Evolutionary conservation across 2,797 vertebrate genomes (phyloP).

Genomic region (Apogon hyalosoma): DNA sequence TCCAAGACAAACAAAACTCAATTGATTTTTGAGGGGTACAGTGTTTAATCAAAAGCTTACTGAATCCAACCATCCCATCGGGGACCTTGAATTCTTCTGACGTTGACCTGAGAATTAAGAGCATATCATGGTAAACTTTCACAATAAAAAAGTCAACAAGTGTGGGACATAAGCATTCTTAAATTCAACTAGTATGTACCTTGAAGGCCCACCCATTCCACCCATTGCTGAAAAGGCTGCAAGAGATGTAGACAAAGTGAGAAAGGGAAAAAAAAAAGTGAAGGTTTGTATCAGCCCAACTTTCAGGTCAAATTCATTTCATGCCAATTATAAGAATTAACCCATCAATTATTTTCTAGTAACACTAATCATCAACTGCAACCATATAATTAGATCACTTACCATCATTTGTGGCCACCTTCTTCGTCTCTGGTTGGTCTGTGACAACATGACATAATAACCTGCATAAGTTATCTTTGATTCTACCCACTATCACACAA

Average conservation of each 20-base stretch:
- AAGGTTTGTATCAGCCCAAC: not conserved
- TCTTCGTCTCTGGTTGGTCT: conserved; percentile 99
- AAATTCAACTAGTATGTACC: conserved; percentile 77
- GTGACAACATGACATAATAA: conserved; percentile 78
- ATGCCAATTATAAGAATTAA: not conserved
- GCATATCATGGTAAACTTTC: not conserved
- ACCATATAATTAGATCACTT: conserved; percentile 73
- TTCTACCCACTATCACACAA: conserved; percentile 11
- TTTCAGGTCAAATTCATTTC: not conserved
- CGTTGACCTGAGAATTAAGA: conserved; percentile 84
- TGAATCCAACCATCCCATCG: conserved; percentile 99
- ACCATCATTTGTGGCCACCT: conserved; percentile 98
- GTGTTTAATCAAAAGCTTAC: conserved; percentile 84
- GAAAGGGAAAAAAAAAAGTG: not conserved
- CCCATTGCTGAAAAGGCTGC: conserved; percentile 92
- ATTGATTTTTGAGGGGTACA: accelerated
- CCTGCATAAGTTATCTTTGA: conserved; percentile 28
- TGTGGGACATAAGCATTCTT: not conserved
- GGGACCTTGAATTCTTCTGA: conserved; percentile 99
- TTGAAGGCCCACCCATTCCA: conserved; percentile 86
- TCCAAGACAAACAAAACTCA: accelerated
- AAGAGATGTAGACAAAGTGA: not conserved
- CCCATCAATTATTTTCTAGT: not conserved
- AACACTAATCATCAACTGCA: not conserved
- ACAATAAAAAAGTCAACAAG: accelerated